phyloP scores from a whole-genome alignment of 2,797 vertebrate genomes.

The Leptodactylus fallax region DNA sequence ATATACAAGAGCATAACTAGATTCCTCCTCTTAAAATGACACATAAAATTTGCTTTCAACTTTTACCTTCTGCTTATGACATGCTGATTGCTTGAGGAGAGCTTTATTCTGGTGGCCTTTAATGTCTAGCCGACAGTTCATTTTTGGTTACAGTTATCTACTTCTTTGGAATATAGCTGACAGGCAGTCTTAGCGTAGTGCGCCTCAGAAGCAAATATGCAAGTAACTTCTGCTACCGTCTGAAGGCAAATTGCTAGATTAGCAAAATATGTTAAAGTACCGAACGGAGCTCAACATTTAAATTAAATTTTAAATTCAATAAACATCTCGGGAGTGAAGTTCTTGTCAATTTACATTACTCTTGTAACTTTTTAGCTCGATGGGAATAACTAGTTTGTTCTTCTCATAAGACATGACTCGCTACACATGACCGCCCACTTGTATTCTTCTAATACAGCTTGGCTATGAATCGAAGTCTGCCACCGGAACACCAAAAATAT shows the following conservation, averaged over 20 bases:
- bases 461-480: not conserved
- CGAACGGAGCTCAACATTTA: constrained; percentile 40
- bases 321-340: constrained; percentile 45
- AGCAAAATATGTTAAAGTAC: constrained; percentile 52
- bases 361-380: not conserved
- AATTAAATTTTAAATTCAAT: constrained; percentile 53
- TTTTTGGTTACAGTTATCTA: constrained; percentile 53
- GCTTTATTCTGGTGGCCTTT: constrained; percentile 56
- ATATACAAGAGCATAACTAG: not conserved
- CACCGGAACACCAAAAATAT: not conserved
- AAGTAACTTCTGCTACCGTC: constrained; percentile 52
- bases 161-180: constrained; percentile 60
- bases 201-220: constrained; percentile 55
- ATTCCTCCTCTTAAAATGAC: constrained; percentile 1
- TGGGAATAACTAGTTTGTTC: constrained; percentile 8
- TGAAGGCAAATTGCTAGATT: constrained; percentile 59
- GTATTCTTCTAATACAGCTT: not conserved
- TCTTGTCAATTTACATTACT: constrained; percentile 39
- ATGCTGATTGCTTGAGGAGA: constrained; percentile 52
- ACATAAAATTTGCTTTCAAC: constrained; percentile 37
- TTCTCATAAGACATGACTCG: not conserved
- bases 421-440: not conserved
- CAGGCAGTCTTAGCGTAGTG: constrained; percentile 58
- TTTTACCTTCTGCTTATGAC: constrained; percentile 36
- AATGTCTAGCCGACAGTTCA: constrained; percentile 46